Conservation (phyloP, 2,797 vertebrate species). For the Anguilla pacifica region DNA sequence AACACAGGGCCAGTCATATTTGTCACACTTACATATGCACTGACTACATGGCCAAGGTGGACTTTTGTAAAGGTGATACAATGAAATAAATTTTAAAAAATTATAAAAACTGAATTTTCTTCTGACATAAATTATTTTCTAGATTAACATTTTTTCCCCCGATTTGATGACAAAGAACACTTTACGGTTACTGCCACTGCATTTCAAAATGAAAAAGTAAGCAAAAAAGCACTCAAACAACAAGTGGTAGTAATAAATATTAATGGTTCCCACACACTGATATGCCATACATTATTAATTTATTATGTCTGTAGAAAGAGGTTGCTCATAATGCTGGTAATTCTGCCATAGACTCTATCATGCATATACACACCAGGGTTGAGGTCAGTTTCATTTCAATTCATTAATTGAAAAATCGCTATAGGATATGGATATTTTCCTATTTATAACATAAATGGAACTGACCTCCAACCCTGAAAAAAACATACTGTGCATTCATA, state of each 20-base stretch:
- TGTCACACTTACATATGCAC: background rate
- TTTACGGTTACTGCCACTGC: background rate
- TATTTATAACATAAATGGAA: background rate
- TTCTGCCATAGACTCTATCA: background rate
- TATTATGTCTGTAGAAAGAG: background rate
- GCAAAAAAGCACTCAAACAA: background rate
- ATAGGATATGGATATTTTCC: background rate
- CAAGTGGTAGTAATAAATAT: background rate
- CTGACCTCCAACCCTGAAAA: background rate
- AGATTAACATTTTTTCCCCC: too few relatives aligned
- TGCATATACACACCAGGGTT: background rate
- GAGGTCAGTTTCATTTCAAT: background rate
- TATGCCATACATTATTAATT: background rate
- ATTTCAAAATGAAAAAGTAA: background rate
- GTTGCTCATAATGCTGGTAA: background rate
- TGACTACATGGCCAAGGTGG: background rate
- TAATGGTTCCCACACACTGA: background rate
- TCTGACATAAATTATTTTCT: background rate
- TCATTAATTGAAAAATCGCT: background rate
- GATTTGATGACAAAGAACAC: background rate
- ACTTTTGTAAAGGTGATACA: background rate
- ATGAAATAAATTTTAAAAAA: background rate
- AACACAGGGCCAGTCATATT: constrained; percentile 26
- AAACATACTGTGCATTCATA: background rate
- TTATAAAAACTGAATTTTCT: background rate